Evolutionary conservation across 2,113 vertebrate genomes (phyloP).

Genomic region (Vireo altiloquus): DNA sequence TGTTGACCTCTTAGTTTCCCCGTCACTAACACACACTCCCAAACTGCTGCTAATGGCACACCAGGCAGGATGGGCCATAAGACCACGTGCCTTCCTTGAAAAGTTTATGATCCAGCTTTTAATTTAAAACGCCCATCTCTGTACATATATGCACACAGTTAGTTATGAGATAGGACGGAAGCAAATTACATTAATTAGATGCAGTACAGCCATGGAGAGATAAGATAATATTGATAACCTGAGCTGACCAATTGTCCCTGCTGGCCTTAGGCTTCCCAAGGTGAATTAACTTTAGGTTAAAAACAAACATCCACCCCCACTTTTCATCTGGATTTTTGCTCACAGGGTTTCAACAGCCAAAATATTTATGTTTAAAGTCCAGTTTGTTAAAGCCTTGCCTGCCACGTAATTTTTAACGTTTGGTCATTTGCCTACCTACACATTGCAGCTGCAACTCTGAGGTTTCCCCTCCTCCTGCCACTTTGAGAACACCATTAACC

Average conservation of each 20-base stretch:
- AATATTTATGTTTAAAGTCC: conserved; percentile 50
- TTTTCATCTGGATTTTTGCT: not conserved
- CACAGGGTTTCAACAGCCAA: not conserved
- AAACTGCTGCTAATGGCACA: not conserved
- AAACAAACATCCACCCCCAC: not conserved
- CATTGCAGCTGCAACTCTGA: not conserved
- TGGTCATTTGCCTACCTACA: not conserved
- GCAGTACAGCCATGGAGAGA: not conserved
- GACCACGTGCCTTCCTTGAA: not conserved
- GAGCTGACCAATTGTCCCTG: conserved; percentile 18
- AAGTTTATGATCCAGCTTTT: not conserved
- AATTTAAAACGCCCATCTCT: not conserved
- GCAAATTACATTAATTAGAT: not conserved
- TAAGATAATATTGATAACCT: conserved; percentile 16
- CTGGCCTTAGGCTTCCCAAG: not conserved
- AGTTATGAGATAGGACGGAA: not conserved
- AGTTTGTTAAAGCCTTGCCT: not conserved
- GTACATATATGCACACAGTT: not conserved
- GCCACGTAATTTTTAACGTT: not conserved
- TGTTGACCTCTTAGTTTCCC: not conserved
- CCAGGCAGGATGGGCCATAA: not conserved
- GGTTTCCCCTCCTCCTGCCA: not conserved
- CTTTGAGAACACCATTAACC: not conserved
- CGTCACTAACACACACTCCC: not conserved
- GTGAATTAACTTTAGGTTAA: conserved; percentile 12